phyloP scores from a whole-genome alignment of 2,888 invertebrate genomes.

The Podabrus alpinus region DNA sequence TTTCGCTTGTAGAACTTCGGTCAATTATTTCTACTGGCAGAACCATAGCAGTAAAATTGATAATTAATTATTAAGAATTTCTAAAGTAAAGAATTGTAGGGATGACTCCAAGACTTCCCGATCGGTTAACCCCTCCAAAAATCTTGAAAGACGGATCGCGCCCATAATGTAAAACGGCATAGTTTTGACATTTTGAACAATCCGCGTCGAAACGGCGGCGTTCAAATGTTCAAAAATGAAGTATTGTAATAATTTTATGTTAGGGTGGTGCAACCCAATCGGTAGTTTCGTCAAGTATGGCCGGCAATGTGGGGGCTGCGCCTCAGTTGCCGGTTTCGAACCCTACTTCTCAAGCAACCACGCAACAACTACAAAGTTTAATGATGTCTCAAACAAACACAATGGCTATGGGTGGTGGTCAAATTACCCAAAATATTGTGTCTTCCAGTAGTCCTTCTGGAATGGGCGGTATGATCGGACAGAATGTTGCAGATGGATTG shows the following conservation, averaged over 20 bases:
- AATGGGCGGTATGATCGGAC: constrained; percentile 47
- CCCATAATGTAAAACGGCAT: no score
- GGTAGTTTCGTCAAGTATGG: constrained; percentile 9
- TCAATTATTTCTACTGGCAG: no score
- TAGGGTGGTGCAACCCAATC: constrained; percentile 42
- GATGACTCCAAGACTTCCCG: no score
- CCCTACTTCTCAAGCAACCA: constrained; percentile 34
- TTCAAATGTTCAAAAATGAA: no score
- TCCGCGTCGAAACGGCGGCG: no score
- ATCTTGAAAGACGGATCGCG: no score
- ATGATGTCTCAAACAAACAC: constrained; percentile 60
- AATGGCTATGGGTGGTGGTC: constrained; percentile 64
- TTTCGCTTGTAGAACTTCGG: no score
- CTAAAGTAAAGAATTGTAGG: no score
- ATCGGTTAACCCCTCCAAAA: no score
- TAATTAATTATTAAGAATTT: no score
- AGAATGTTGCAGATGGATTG: constrained; percentile 49
- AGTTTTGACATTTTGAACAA: no score
- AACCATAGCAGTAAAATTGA: no score
- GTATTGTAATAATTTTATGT: not conserved
- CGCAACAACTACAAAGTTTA: constrained; percentile 50
- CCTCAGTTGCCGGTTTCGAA: constrained; percentile 47
- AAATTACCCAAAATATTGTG: constrained; percentile 61
- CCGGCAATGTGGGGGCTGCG: constrained; percentile 39
- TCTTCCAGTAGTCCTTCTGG: constrained; percentile 47